Conservation (phyloP, 2,888 invertebrate genomes). For the Ennomos erosarius region DNA sequence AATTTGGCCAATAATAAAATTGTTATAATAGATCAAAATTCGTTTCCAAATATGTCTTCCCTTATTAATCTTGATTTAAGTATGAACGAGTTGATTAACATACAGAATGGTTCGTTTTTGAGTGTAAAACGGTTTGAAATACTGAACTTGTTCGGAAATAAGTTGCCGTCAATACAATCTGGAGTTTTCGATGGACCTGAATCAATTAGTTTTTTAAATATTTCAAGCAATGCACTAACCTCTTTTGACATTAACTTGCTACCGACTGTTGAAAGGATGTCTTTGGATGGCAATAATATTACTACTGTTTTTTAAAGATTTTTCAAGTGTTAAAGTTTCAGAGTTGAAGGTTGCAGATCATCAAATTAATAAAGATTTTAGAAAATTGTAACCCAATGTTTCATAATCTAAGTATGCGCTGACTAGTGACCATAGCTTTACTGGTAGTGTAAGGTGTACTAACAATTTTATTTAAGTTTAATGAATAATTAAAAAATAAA, state of each 20-base stretch:
- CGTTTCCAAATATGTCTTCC: constrained; percentile 35
- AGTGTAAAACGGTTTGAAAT: constrained; percentile 27
- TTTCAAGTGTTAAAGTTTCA: constrained; percentile 23
- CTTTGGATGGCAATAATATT: constrained; percentile 40
- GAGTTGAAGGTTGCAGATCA: constrained; percentile 40
- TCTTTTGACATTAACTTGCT: constrained; percentile 37
- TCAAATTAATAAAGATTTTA: constrained; percentile 16
- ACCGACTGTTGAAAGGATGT: constrained; percentile 28
- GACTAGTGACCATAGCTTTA: too few relatives aligned
- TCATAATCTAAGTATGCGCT: too few relatives aligned
- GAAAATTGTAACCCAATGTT: too few relatives aligned
- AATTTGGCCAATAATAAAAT: constrained; percentile 38
- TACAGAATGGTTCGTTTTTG: constrained; percentile 43
- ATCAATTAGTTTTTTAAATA: constrained; percentile 29
- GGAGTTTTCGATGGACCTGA: constrained; percentile 41
- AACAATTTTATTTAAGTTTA: too few relatives aligned
- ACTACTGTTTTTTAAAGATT: constrained; percentile 31
- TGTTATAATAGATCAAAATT: constrained; percentile 36
- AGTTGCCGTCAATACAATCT: constrained; percentile 35
- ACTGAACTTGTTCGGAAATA: constrained; percentile 35
- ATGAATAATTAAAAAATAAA: too few relatives aligned
- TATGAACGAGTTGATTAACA: constrained; percentile 35
- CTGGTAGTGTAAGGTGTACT: too few relatives aligned
- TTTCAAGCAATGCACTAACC: constrained; percentile 38
- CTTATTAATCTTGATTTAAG: constrained; percentile 40